Evolutionary conservation across 2,113 vertebrate species (phyloP).

Genomic region (Pseudorectes ferrugineus): DNA sequence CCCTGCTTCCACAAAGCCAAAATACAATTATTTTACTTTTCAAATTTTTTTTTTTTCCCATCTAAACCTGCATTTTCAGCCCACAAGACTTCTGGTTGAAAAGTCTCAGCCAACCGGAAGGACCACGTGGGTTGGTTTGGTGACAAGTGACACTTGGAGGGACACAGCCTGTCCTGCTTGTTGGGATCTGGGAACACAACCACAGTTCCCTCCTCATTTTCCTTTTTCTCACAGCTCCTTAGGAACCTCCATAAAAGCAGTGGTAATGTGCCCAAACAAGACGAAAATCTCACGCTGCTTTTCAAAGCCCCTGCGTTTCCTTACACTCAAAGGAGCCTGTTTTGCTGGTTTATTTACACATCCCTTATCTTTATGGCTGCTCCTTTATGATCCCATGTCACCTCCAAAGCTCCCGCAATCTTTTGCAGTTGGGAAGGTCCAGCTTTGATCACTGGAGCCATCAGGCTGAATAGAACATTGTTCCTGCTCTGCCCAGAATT

Average conservation of each 20-base stretch:
- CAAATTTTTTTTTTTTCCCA: background rate
- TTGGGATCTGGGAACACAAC: background rate
- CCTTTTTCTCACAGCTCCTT: background rate
- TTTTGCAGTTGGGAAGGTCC: conserved; percentile 32
- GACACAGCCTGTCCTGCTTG: background rate
- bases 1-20: background rate
- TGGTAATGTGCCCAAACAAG: background rate
- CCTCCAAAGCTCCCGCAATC: conserved; percentile 19
- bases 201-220: background rate
- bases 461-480: conserved; percentile 38
- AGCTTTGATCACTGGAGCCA: conserved; percentile 61
- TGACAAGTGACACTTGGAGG: background rate
- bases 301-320: conserved; percentile 10
- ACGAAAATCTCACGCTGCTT: background rate
- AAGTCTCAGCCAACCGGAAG: background rate
- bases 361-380: conserved; percentile 16
- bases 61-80: background rate
- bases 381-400: conserved; percentile 34
- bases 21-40: background rate
- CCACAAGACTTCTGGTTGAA: background rate
- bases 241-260: background rate
- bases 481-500: conserved; percentile 6
- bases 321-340: background rate
- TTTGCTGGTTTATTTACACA: conserved; percentile 20
- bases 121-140: background rate